These are phyloP conservation scores for Emberiza fucata DNA, from an alignment of 2,113 vertebrate genomes.

Conservation along the genomic window DNA sequence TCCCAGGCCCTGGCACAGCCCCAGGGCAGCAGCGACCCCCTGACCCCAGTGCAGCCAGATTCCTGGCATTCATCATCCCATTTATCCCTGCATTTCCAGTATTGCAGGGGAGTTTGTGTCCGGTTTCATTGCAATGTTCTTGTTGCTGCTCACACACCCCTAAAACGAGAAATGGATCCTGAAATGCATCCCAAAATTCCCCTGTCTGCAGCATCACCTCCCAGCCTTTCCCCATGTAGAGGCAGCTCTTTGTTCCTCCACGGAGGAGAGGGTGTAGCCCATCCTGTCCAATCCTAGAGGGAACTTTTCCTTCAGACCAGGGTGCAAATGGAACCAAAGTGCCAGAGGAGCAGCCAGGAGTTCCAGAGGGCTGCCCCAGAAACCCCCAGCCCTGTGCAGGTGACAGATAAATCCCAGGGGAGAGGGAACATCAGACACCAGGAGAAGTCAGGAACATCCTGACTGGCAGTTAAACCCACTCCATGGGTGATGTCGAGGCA, in stretches of 20 bases:
- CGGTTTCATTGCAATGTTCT: not conserved
- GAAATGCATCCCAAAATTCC: not conserved
- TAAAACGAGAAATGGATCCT: not conserved
- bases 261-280: not conserved
- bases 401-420: not conserved
- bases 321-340: not conserved
- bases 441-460: not conserved
- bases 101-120: not conserved
- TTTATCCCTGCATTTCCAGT: not conserved
- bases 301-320: not conserved
- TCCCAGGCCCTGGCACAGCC: not conserved
- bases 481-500: not conserved
- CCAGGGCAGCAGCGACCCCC: not conserved
- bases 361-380: not conserved
- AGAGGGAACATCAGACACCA: not conserved
- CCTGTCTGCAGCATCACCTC: not conserved
- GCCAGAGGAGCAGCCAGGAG: not conserved
- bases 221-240: not conserved
- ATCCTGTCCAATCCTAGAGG: not conserved
- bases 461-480: constrained; percentile 7
- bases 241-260: constrained; percentile 10
- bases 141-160: not conserved
- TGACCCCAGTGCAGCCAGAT: not conserved
- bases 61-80: not conserved
- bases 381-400: not conserved